A percentile compares a stretch with the other conserved stretches of the same genome.
Conservation (phyloP, 2,797 vertebrate genomes). For the Furcifer pardalis region DNA sequence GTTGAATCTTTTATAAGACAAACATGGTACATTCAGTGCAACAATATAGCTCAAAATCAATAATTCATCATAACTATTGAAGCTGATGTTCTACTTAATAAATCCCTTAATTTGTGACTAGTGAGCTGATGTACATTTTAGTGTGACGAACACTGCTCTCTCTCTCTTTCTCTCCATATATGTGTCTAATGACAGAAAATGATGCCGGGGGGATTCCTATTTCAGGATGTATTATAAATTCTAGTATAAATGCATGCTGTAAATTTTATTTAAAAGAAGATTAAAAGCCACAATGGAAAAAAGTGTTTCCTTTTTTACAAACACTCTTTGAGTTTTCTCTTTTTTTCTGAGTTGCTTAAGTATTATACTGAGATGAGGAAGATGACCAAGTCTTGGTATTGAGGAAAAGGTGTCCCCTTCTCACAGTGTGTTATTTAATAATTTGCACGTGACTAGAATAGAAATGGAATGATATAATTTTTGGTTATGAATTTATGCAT, state of each 20-base stretch:
- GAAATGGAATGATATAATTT: not conserved
- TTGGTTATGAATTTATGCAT: not conserved
- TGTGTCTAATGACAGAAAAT: not conserved
- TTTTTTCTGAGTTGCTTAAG: not conserved
- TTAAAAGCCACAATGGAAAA: not conserved
- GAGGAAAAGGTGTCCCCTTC: not conserved
- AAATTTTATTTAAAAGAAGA: not conserved
- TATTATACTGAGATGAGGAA: not conserved
- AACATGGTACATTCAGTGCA: slow-evolving; percentile 10
- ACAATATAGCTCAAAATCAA: slow-evolving; percentile 20
- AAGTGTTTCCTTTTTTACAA: not conserved
- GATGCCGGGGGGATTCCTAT: not conserved
- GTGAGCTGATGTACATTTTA: slow-evolving; percentile 22
- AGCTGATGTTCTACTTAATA: slow-evolving; percentile 26
- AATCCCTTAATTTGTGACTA: slow-evolving; percentile 22
- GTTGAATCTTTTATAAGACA: not conserved
- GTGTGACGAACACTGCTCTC: not conserved
- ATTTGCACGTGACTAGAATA: not conserved
- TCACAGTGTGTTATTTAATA: not conserved
- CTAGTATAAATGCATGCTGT: slow-evolving; percentile 8
- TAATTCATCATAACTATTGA: slow-evolving; percentile 41
- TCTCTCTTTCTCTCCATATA: no score
- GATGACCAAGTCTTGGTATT: not conserved
- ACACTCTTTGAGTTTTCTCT: not conserved
- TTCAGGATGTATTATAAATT: slow-evolving; percentile 2